phyloP scores from a whole-genome alignment of 2,797 vertebrate species.

The Lacerta agilis region DNA sequence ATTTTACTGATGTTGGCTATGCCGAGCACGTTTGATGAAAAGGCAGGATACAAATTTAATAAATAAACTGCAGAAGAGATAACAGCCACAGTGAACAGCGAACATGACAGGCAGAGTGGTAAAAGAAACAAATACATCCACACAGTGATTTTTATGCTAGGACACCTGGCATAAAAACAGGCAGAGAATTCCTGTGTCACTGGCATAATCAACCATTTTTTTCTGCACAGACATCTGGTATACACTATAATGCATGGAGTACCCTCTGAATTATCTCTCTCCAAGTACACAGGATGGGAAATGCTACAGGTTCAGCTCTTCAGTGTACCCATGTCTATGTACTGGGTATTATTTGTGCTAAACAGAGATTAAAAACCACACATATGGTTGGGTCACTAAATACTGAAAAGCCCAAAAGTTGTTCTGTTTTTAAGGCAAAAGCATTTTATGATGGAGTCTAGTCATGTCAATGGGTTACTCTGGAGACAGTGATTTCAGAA shows the following conservation, averaged over 20 bases:
- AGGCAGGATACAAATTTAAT: neutral
- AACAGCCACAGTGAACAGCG: constrained; percentile 66
- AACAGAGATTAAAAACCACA: neutral
- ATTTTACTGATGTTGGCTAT: neutral
- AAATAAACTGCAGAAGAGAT: neutral
- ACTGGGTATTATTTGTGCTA: neutral
- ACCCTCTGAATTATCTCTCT: neutral
- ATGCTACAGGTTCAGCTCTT: neutral
- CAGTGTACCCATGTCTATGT: neutral
- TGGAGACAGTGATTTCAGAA: neutral
- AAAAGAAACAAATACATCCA: constrained; percentile 14
- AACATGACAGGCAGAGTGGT: constrained; percentile 62
- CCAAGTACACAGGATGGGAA: neutral
- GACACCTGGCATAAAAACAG: neutral
- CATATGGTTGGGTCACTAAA: neutral
- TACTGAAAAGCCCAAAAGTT: neutral
- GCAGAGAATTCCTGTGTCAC: neutral
- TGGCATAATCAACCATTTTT: neutral
- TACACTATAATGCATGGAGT: neutral
- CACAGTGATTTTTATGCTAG: neutral
- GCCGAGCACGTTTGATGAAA: neutral
- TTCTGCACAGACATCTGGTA: neutral
- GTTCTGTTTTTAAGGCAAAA: neutral
- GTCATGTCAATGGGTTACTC: neutral
- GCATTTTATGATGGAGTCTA: neutral